phyloP scores from a whole-genome alignment of 2,888 invertebrate genomes.

The Auanema freiburgensis region DNA sequence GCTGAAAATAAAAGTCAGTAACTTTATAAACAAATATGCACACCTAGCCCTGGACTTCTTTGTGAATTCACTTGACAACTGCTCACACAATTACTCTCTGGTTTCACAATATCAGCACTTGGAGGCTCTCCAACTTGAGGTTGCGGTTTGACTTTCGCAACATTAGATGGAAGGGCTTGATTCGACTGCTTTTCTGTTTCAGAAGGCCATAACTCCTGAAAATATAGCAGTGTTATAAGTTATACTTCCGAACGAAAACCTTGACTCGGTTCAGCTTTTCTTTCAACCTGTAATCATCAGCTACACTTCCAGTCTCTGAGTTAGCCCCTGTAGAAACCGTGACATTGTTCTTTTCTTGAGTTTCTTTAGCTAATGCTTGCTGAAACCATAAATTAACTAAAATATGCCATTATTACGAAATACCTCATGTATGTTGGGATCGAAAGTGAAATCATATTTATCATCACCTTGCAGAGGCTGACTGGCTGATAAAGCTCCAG shows the following conservation, averaged over 20 bases:
- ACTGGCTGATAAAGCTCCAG: neutral
- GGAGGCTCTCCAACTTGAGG: slow-evolving; percentile 27
- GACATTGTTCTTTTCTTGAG: slow-evolving; percentile 8
- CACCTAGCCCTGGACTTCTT: slow-evolving; percentile 18
- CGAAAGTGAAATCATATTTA: slow-evolving; percentile 42
- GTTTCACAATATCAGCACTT: slow-evolving; percentile 4
- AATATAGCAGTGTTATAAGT: neutral
- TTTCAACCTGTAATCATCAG: slow-evolving; percentile 48
- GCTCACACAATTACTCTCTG: neutral
- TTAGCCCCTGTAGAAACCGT: slow-evolving; percentile 7
- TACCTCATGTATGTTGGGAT: slow-evolving; percentile 31
- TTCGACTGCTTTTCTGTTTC: slow-evolving; percentile 18
- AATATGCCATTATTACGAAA: neutral
- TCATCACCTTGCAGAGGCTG: slow-evolving; percentile 7
- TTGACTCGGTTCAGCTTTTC: slow-evolving; percentile 49
- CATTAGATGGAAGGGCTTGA: slow-evolving; percentile 24
- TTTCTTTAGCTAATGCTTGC: slow-evolving; percentile 9
- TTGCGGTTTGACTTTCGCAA: slow-evolving; percentile 41
- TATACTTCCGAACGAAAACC: slow-evolving; percentile 14
- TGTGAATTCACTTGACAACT: slow-evolving; percentile 1
- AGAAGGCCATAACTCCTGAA: slow-evolving; percentile 23
- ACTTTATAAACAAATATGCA: neutral
- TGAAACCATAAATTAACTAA: neutral
- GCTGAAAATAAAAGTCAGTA: slow-evolving; percentile 11
- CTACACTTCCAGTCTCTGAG: slow-evolving; percentile 25